Conservation (phyloP, 2,113 vertebrate genomes). For the Macquaria ambigua region DNA sequence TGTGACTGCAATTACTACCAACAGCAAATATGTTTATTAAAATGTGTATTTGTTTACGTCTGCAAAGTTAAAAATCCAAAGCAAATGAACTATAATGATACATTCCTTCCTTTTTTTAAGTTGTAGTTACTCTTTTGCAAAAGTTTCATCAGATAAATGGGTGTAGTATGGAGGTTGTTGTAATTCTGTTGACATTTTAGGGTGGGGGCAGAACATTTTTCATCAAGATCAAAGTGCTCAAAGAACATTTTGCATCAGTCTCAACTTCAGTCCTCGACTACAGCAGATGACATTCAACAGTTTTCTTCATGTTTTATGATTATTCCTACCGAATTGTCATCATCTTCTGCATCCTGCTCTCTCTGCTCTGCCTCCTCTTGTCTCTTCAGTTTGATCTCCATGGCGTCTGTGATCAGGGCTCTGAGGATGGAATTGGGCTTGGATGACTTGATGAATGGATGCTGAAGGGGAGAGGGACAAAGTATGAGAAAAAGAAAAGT, state of each 20-base stretch:
- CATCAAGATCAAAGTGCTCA: background rate
- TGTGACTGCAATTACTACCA: too few relatives aligned
- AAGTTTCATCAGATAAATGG: background rate
- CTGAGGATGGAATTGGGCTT: conserved; percentile 90
- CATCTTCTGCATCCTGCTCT: conserved; percentile 91
- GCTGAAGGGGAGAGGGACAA: conserved; percentile 77
- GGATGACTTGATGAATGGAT: conserved; percentile 91
- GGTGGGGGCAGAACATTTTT: background rate
- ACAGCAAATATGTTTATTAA: too few relatives aligned
- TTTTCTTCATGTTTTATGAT: background rate
- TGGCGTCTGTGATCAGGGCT: conserved; percentile 92
- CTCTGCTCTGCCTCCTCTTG: conserved; percentile 91
- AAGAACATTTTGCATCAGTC: background rate
- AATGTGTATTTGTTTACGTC: too few relatives aligned
- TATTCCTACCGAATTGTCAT: conserved; percentile 90
- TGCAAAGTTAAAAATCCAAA: too few relatives aligned
- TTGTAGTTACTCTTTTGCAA: too few relatives aligned
- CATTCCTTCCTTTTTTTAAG: too few relatives aligned
- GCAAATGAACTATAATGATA: too few relatives aligned
- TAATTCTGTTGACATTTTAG: background rate
- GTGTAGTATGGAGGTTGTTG: background rate
- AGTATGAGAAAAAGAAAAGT: too few relatives aligned
- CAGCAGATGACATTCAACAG: background rate
- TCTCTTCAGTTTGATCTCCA: conserved; percentile 93
- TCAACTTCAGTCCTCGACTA: background rate